Conservation (phyloP, 2,113 vertebrate genomes). For the Boulengeromyrus knoepffleri region DNA sequence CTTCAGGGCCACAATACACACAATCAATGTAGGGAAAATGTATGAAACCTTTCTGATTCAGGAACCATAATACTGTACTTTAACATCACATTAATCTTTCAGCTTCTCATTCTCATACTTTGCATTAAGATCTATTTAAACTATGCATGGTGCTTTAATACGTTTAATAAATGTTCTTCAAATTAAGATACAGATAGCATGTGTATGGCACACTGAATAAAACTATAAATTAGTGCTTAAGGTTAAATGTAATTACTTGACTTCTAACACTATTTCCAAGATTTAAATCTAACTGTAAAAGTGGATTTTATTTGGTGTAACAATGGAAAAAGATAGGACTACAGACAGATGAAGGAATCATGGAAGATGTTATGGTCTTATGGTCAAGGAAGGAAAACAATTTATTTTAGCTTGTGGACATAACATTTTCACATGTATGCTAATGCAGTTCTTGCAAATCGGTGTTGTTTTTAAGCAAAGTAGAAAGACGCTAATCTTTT, state of each 20-base stretch:
- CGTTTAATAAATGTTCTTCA: neutral
- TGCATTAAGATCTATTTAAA: constrained; percentile 57
- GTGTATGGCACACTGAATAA: neutral
- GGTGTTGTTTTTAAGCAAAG: neutral
- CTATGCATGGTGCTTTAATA: neutral
- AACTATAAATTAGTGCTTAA: neutral
- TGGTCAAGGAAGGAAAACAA: neutral
- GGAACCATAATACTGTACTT: constrained; percentile 64
- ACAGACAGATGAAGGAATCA: neutral
- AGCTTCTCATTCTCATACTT: constrained; percentile 54
- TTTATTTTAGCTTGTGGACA: neutral
- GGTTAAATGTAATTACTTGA: neutral
- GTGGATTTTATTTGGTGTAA: neutral
- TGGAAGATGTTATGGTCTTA: neutral
- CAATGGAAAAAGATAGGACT: neutral
- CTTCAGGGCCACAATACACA: constrained; percentile 52
- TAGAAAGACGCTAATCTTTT: neutral
- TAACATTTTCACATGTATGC: neutral
- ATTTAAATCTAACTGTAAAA: neutral
- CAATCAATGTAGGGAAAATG: constrained; percentile 65
- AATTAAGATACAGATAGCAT: neutral
- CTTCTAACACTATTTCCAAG: neutral
- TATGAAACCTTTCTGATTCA: constrained; percentile 67
- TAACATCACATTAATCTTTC: constrained; percentile 72
- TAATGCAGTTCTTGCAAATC: neutral